phyloP scores from a whole-genome alignment of 2,888 invertebrate species.

The Agonopterix subpropinquella region DNA sequence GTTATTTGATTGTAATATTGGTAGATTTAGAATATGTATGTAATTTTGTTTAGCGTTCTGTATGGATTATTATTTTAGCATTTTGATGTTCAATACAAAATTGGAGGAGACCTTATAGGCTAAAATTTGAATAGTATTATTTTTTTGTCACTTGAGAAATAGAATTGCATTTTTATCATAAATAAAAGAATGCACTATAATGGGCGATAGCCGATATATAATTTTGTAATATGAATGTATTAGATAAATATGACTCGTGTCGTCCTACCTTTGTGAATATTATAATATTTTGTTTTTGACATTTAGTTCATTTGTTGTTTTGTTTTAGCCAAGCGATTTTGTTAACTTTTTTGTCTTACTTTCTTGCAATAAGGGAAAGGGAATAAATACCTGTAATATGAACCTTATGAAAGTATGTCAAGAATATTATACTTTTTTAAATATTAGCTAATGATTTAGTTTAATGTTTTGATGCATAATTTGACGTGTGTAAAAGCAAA shows the following conservation, averaged over 20 bases:
- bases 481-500: too few relatives aligned
- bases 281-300: conserved; percentile 5
- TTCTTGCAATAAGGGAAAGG: too few relatives aligned
- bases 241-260: neutral
- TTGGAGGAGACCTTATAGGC: neutral
- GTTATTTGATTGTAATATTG: neutral
- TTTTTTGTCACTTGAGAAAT: neutral
- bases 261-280: neutral
- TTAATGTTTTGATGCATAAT: conserved; percentile 6
- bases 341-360: conserved; percentile 3
- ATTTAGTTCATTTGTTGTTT: conserved; percentile 12
- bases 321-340: conserved; percentile 9
- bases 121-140: neutral
- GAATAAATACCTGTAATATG: too few relatives aligned
- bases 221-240: neutral
- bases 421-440: too few relatives aligned
- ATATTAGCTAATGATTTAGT: conserved; percentile 7
- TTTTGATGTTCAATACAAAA: too few relatives aligned
- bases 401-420: too few relatives aligned
- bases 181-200: neutral
- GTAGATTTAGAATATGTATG: neutral
- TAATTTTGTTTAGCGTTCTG: neutral
- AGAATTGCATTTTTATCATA: neutral
- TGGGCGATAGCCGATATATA: neutral
- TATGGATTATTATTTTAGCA: too few relatives aligned